Percentiles rank a stretch among this genome's conserved stretches.
Evolutionary conservation across 2,797 vertebrate genomes (phyloP).

Genomic region (Halcyon leucocephala): DNA sequence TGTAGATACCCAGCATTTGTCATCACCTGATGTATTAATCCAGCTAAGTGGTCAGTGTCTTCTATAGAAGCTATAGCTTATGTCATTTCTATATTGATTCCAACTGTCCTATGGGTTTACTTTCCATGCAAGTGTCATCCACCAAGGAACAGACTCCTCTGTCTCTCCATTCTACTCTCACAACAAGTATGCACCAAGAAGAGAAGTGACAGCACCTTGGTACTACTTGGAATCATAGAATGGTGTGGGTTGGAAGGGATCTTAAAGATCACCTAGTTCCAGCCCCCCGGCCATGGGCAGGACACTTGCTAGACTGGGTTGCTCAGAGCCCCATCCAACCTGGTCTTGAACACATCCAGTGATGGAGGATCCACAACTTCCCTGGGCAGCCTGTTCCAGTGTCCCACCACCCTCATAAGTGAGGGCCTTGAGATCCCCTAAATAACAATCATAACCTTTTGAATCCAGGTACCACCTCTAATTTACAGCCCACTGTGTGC

Average conservation of each 20-base stretch:
- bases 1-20: background rate
- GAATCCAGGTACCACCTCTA: background rate
- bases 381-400: too few relatives aligned
- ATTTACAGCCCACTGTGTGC: background rate
- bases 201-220: background rate
- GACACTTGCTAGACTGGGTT: too few relatives aligned
- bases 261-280: too few relatives aligned
- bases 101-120: background rate
- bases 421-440: background rate
- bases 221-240: background rate
- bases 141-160: background rate
- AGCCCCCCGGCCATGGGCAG: too few relatives aligned
- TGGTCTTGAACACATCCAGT: too few relatives aligned
- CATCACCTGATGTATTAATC: rapidly evolving
- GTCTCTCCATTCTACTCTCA: background rate
- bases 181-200: rapidly evolving
- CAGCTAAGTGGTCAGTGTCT: background rate
- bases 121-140: background rate
- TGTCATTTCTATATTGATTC: background rate
- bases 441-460: background rate
- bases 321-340: too few relatives aligned
- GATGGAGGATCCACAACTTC: too few relatives aligned
- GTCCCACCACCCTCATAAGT: too few relatives aligned
- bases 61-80: background rate
- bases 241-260: too few relatives aligned